Percentiles rank a stretch among this genome's conserved stretches.
These are phyloP conservation scores for Amblyornis subalaris DNA, from an alignment of 2,113 vertebrate species.

Conservation along the genomic window DNA sequence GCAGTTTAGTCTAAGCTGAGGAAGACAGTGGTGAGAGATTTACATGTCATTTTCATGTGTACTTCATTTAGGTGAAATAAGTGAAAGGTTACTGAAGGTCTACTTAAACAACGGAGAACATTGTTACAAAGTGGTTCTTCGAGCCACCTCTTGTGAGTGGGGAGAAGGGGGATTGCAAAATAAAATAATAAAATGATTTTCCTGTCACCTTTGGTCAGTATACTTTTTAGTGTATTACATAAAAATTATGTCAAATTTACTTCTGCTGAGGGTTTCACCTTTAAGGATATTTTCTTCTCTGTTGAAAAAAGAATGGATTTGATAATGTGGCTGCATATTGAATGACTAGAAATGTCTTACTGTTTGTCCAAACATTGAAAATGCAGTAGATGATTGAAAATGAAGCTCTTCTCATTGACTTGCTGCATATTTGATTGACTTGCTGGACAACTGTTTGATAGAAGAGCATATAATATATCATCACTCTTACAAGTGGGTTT, in stretches of 20 bases:
- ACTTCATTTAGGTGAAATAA: neutral
- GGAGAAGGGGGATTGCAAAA: neutral
- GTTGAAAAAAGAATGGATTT: constrained; percentile 30
- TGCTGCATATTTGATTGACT: constrained; percentile 38
- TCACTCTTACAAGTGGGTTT: neutral
- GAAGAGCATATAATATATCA: constrained; percentile 9
- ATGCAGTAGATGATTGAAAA: constrained; percentile 27
- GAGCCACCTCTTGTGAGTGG: neutral
- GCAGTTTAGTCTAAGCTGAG: neutral
- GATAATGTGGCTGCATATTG: neutral
- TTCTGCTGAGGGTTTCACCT: constrained; percentile 4
- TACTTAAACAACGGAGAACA: neutral
- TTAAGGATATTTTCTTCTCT: constrained; percentile 37
- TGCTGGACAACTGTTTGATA: constrained; percentile 27
- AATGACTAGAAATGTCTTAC: constrained; percentile 28
- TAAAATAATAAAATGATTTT: constrained; percentile 17
- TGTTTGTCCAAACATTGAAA: constrained; percentile 42
- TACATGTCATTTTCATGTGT: neutral
- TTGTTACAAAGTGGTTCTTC: neutral
- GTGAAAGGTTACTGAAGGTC: neutral
- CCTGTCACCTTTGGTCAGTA: neutral
- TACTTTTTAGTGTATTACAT: neutral
- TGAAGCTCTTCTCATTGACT: constrained; percentile 37
- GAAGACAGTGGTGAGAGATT: neutral
- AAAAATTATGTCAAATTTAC: constrained; percentile 27